phyloP scores from a whole-genome alignment of 2,888 invertebrate genomes.

The Cinara cedri region DNA sequence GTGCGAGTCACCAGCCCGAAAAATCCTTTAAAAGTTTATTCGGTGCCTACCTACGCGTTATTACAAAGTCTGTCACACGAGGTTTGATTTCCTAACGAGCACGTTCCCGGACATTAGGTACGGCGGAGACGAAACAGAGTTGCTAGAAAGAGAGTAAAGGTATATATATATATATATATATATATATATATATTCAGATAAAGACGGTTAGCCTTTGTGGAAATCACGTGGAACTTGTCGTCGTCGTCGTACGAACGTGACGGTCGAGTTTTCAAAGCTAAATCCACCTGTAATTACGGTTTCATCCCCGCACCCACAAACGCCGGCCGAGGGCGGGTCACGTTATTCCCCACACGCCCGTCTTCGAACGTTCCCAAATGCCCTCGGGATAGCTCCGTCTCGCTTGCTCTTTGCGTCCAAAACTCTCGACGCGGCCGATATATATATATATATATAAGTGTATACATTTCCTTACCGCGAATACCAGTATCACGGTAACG shows the following conservation, averaged over 20 bases:
- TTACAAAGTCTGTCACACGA: not conserved
- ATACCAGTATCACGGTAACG: not conserved
- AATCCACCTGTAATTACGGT: conserved; percentile 53
- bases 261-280: conserved; percentile 53
- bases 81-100: conserved; percentile 32
- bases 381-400: not conserved
- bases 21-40: too few relatives aligned
- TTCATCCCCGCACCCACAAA: not conserved
- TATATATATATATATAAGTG: too few relatives aligned
- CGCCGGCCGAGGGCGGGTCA: too few relatives aligned
- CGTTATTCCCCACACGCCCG: too few relatives aligned
- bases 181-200: too few relatives aligned
- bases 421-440: not conserved
- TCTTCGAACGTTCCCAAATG: not conserved
- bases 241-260: conserved; percentile 41
- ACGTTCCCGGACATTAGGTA: not conserved
- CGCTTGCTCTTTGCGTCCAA: not conserved
- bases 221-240: conserved; percentile 43
- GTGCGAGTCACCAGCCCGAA: too few relatives aligned
- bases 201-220: not conserved
- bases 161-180: too few relatives aligned
- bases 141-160: not conserved
- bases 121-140: not conserved
- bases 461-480: not conserved
- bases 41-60: too few relatives aligned